Evolutionary conservation across 2,888 invertebrate species (phyloP).

Genomic region (Apotomis turbidana): DNA sequence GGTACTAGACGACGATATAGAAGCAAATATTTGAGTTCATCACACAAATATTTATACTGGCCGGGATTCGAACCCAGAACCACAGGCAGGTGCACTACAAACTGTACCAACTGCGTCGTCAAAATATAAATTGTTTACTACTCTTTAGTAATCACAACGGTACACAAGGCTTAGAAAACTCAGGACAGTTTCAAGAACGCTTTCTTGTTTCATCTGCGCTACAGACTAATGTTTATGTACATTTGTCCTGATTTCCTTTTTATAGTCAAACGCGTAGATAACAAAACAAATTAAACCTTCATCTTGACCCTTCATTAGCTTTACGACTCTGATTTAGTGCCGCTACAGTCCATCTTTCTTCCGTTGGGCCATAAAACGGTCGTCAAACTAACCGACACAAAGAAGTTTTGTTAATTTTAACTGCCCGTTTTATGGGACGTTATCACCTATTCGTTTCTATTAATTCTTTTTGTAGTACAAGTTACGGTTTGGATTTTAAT

Average conservation of each 20-base stretch:
- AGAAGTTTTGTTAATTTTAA: conserved; percentile 41
- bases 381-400: conserved; percentile 31
- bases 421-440: conserved; percentile 30
- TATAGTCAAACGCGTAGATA: conserved; percentile 8
- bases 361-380: conserved; percentile 27
- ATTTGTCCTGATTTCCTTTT: conserved; percentile 15
- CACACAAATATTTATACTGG: no score
- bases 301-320: conserved; percentile 29
- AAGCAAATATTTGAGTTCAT: no score
- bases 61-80: no score
- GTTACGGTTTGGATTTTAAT: conserved; percentile 10
- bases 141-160: neutral
- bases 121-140: no score
- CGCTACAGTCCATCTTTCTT: conserved; percentile 31
- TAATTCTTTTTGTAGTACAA: conserved; percentile 22
- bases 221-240: neutral
- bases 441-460: conserved; percentile 30
- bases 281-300: conserved; percentile 31
- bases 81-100: no score
- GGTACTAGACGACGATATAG: no score
- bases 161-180: neutral
- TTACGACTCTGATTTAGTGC: conserved; percentile 28
- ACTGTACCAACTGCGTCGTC: no score
- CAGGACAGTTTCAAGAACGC: neutral
- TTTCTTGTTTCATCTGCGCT: neutral